Evolutionary conservation across 2,888 invertebrate genomes (phyloP).

Genomic region (Apomyelois bistriatella): DNA sequence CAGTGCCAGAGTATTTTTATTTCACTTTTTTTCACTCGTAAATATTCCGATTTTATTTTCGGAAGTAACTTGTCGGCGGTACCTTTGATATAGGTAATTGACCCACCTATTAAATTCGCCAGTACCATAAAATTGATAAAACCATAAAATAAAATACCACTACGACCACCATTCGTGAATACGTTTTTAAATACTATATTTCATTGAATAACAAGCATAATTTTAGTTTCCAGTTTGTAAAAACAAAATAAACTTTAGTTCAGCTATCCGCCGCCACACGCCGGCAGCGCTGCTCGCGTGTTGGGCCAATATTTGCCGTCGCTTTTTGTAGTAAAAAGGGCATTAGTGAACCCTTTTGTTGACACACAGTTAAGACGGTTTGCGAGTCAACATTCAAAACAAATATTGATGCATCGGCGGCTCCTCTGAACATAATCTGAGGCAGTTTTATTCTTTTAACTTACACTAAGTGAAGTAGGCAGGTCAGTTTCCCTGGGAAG

Average conservation of each 20-base stretch:
- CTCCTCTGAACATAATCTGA: conserved; percentile 68
- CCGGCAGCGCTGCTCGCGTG: conserved; percentile 35
- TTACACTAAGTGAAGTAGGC: conserved; percentile 47
- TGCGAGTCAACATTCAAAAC: conserved; percentile 67
- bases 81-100: background rate
- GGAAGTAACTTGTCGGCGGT: background rate
- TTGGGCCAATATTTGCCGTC: conserved; percentile 61
- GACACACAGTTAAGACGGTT: conserved; percentile 72
- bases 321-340: conserved; percentile 77
- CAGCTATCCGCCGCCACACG: conserved; percentile 16
- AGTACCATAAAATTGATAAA: background rate
- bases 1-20: too few relatives aligned
- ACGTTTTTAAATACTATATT: background rate
- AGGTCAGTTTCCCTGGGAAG: conserved; percentile 35
- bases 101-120: background rate
- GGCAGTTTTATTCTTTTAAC: conserved; percentile 40
- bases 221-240: background rate
- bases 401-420: conserved; percentile 72
- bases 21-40: background rate
- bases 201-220: background rate
- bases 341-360: conserved; percentile 79
- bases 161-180: conserved; percentile 3
- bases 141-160: background rate
- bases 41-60: background rate
- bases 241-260: conserved; percentile 8